Percentiles rank a stretch among this genome's conserved stretches.
Evolutionary conservation across 2,113 vertebrate genomes (phyloP).

Genomic region (Melozone crissalis): DNA sequence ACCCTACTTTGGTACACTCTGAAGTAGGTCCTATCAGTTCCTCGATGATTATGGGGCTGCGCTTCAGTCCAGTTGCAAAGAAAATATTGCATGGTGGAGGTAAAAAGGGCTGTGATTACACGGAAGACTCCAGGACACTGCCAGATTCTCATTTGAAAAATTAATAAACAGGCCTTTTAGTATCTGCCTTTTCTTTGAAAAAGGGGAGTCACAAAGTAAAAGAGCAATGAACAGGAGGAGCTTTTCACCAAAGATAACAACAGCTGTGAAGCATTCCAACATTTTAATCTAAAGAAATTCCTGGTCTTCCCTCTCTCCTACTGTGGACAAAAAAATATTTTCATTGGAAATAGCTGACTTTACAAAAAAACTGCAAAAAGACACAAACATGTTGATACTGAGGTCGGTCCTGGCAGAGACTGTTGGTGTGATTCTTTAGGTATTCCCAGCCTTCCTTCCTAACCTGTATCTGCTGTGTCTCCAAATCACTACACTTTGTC

Average conservation of each 20-base stretch:
- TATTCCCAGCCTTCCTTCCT: background rate
- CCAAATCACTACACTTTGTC: background rate
- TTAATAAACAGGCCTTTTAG: background rate
- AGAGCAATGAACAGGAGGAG: background rate
- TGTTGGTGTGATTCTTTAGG: background rate
- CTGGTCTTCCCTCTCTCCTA: background rate
- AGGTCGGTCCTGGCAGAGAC: background rate
- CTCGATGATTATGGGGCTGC: background rate
- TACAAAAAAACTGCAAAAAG: background rate
- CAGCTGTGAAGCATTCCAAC: background rate
- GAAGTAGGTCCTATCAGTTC: background rate
- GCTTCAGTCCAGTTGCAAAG: background rate
- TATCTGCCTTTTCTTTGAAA: background rate
- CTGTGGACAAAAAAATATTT: background rate
- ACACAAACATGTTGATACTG: background rate
- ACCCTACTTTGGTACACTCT: rapidly evolving
- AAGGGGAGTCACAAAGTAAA: background rate
- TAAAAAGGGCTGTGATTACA: background rate
- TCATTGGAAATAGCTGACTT: background rate
- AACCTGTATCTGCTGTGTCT: background rate
- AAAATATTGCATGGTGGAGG: background rate
- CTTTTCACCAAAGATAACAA: background rate
- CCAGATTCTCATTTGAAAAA: background rate
- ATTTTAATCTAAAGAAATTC: background rate
- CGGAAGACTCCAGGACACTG: background rate